Base-by-base conservation (phyloP, 2,797 vertebrate species). In the Danio aesculapii region DNA sequence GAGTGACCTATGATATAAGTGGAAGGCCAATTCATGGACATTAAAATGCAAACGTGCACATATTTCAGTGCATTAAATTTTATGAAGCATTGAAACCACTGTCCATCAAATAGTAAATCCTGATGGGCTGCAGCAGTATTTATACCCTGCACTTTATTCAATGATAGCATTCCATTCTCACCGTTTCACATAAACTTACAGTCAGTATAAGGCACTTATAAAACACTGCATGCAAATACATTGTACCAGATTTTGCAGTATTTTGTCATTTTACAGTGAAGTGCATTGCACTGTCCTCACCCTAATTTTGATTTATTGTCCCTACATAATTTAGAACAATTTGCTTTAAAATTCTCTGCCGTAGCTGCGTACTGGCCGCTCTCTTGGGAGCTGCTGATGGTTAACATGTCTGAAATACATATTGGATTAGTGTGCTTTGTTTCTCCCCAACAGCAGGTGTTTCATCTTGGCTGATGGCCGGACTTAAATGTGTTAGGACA, bases 291-390 rank as follows among this genome's bases (percentile, higher is more conserved):
- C 98, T 97, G 97, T 97, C 97, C 97, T 95, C 95, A 93, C 95
- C 97, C 98, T 99, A 99, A 99, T 99, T 97, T 99, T 99, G 97
- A 99, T 99, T 99, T 99, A 99, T 99, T 98, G 97, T 99, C 97
- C 96, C 94, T 97, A 96, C 97, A 98, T 98, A 98, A 99, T 99
- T 99, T 98, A 98, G 97, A 99, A 99, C 98, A 99, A 98, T 99
- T 99, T 98, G 97, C 96, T 99, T 96, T 96, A 97, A 96, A 98
- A 98, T 98, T 98, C 95, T 93, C 93, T 95, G 95, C 95, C 86
- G 95, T 96, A 95, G 97, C 95, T 96, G 95, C 96, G 95, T 96
- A 95, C 94, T 94, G 95, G 93, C 92, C 95, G 94, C 95, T 94
- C 96, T 96, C 97, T 96, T 95, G 98, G 97, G 97, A 98, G 95